Evolutionary conservation across 2,888 invertebrate genomes (phyloP).

Genomic region (Drosophila mimetica): DNA sequence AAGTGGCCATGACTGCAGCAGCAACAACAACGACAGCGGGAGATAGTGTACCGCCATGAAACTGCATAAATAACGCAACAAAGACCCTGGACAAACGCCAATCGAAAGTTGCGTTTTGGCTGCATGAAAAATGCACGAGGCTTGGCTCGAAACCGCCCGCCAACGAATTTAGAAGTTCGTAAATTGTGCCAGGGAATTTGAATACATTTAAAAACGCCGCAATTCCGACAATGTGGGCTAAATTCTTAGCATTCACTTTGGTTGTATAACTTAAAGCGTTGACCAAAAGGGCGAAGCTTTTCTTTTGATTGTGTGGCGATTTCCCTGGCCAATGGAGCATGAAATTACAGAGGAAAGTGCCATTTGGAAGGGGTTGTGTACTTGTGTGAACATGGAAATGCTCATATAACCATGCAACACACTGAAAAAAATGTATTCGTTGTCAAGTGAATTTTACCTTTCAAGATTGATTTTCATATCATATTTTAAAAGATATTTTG

Average conservation of each 20-base stretch:
- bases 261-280: slow-evolving; percentile 65
- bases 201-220: slow-evolving; percentile 13
- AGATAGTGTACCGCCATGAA: slow-evolving; percentile 57
- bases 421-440: background rate
- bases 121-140: slow-evolving; percentile 54
- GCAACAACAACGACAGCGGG: slow-evolving; percentile 31
- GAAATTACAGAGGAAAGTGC: slow-evolving; percentile 59
- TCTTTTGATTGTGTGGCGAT: slow-evolving; percentile 70
- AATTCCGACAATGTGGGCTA: slow-evolving; percentile 37
- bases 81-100: slow-evolving; percentile 52
- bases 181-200: slow-evolving; percentile 40
- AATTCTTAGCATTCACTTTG: slow-evolving; percentile 52
- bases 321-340: slow-evolving; percentile 68
- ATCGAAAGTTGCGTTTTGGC: slow-evolving; percentile 56
- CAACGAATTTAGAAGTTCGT: slow-evolving; percentile 49
- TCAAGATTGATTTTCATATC: background rate
- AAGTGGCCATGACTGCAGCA: slow-evolving; percentile 53
- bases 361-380: background rate
- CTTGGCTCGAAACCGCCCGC: slow-evolving; percentile 35
- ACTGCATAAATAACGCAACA: slow-evolving; percentile 69
- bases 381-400: slow-evolving; percentile 59
- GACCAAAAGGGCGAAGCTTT: slow-evolving; percentile 24
- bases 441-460: background rate
- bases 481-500: too few species aligned
- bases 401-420: slow-evolving; percentile 51